Evolutionary conservation across 1,140 invertebrate species (phyloP), one percentile per base, ranked within the genome.

Genomic region (Hyles euphorbiae): DNA sequence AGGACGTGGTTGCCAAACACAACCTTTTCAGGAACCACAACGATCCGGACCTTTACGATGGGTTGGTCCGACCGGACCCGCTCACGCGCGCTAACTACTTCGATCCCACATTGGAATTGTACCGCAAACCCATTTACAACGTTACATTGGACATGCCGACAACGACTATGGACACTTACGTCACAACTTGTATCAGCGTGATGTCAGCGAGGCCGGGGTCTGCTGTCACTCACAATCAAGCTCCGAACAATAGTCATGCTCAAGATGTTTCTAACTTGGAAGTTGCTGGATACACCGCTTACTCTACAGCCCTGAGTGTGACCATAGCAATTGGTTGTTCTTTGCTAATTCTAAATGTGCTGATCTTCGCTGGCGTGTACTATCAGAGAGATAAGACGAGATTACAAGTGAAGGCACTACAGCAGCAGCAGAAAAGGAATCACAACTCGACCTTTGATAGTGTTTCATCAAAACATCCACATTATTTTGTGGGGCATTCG

Each of bases 301-400:
- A 96, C 78, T 95, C 94, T 3, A 96, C 95, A 0, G 95, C 95
- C 1, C 82, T 97, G 7, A 95, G 94, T 72, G 94, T 97, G 1
- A 97, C 96, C 2, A 96, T 98, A 61, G 95, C 95, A 2, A 96
- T 98, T 32, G 96, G 96, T 10, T 97, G 96, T 74, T 95, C 94
- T 1, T 86, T 98, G 3, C 90, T 97, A 7, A 94, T 97, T 55
- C 81, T 97, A n/a, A 97, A 98, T 83, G 93, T 97, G 11, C 90
- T 97, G 8, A 96, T 97, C 70, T 97, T 97, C 71, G 95, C 95
- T 22, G 95, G 91, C 0, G 94, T 97, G 0, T 97, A 96, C 81
- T 97, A 97, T 84, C 96, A 96, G 74, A 83, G 95, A 45, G 95
- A 97, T 78, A 95, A 96, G 79, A 94, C 94, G 6, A 87, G 94